A percentile compares a stretch with the other conserved stretches of the same genome.
These are phyloP conservation scores for Oscheius sp. DNA, from an alignment of 2,888 invertebrate species.

Conservation along the genomic window DNA sequence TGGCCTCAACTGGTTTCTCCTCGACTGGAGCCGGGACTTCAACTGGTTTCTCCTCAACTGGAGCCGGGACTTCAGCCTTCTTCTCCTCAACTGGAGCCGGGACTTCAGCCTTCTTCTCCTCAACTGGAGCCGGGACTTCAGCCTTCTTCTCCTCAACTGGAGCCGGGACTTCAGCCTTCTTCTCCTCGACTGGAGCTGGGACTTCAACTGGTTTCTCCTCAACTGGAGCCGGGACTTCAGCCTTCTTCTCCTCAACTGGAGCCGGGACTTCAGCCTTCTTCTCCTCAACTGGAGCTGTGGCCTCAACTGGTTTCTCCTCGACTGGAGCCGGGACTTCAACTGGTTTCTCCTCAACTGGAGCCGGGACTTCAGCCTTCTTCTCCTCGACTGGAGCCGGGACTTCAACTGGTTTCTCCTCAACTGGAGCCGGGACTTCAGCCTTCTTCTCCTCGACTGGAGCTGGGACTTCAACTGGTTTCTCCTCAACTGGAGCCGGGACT, in stretches of 20 bases:
- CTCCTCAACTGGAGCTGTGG: not conserved
- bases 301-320: constrained; percentile 13
- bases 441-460: constrained; percentile 10
- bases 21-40: not conserved
- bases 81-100: constrained; percentile 14
- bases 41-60: not conserved
- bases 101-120: not conserved
- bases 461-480: not conserved
- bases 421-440: constrained; percentile 28
- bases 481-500: not conserved
- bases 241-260: constrained; percentile 28
- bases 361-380: constrained; percentile 13
- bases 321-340: not conserved
- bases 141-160: constrained; percentile 6
- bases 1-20: not conserved
- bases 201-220: not conserved
- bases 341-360: not conserved
- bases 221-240: not conserved
- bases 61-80: not conserved
- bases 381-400: constrained; percentile 21
- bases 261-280: not conserved
- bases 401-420: not conserved
- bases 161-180: not conserved
- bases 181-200: constrained; percentile 11
- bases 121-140: not conserved